These are phyloP conservation scores for Trogon surrucura DNA, from an alignment of 2,113 vertebrate species.

Conservation along the genomic window DNA sequence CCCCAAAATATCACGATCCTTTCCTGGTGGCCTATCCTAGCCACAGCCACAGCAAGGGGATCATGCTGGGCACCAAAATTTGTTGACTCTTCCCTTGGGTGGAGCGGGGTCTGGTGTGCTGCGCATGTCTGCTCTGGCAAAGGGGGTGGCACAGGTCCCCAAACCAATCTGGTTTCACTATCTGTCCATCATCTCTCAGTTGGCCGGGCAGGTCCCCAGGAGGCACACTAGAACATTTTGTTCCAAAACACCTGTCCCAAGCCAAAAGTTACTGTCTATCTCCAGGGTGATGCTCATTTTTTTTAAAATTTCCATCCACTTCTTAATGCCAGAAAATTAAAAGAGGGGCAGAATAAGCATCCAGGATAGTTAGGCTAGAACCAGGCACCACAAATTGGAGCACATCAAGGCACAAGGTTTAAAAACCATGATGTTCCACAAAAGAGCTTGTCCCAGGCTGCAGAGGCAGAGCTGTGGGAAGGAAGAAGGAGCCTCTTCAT, in stretches of 20 bases:
- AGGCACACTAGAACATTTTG: not conserved
- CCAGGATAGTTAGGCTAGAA: not conserved
- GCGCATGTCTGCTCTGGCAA: not conserved
- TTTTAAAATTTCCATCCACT: not conserved
- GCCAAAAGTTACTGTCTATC: not conserved
- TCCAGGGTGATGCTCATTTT: not conserved
- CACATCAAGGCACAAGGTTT: not conserved
- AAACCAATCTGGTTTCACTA: not conserved
- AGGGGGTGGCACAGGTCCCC: not conserved
- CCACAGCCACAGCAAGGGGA: not conserved
- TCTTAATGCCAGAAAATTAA: not conserved
- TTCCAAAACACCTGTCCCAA: not conserved
- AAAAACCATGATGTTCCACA: fast-evolving
- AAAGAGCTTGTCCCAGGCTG: not conserved
- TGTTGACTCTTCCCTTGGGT: fast-evolving
- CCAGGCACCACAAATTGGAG: not conserved
- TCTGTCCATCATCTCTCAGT: not conserved
- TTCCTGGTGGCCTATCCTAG: not conserved
- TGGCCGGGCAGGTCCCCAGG: fast-evolving
- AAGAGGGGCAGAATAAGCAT: not conserved
- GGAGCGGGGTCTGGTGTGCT: not conserved
- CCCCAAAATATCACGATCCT: not conserved
- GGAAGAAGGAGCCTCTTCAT: not conserved
- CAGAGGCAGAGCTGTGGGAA: not conserved
- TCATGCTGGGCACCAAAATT: not conserved